Evolutionary conservation across 2,888 invertebrate species (phyloP).

Genomic region (Lasius fuliginosus): DNA sequence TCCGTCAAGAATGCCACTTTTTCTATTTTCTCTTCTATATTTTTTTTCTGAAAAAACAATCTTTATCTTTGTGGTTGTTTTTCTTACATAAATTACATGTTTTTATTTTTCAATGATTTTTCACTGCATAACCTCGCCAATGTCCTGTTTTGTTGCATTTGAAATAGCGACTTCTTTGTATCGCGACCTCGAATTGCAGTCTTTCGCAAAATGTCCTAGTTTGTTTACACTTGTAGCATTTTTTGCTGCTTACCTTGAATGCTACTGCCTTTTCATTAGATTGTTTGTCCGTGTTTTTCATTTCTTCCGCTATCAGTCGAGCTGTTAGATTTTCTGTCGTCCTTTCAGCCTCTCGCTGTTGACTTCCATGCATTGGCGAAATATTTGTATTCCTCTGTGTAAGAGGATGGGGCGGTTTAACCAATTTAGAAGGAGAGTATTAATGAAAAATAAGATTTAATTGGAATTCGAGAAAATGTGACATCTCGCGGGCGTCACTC

Average conservation of each 20-base stretch:
- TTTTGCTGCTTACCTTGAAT: neutral
- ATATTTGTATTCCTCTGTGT: too few relatives aligned
- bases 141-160: conserved; percentile 36
- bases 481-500: too few relatives aligned
- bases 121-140: neutral
- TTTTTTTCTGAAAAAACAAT: conserved; percentile 45
- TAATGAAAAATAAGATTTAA: too few relatives aligned
- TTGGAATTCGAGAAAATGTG: too few relatives aligned
- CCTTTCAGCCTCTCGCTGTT: neutral
- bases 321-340: neutral
- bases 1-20: conserved; percentile 6
- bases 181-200: neutral
- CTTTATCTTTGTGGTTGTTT: conserved; percentile 30
- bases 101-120: neutral
- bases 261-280: neutral
- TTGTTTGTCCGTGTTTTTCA: neutral
- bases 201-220: neutral
- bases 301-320: neutral
- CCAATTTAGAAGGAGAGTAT: too few relatives aligned
- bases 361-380: too few relatives aligned
- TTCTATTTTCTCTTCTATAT: neutral
- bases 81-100: conserved; percentile 40
- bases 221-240: neutral
- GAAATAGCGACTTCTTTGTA: neutral
- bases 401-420: too few relatives aligned